Conservation (phyloP, 2,888 invertebrate species). For the Pomacea canaliculata region DNA sequence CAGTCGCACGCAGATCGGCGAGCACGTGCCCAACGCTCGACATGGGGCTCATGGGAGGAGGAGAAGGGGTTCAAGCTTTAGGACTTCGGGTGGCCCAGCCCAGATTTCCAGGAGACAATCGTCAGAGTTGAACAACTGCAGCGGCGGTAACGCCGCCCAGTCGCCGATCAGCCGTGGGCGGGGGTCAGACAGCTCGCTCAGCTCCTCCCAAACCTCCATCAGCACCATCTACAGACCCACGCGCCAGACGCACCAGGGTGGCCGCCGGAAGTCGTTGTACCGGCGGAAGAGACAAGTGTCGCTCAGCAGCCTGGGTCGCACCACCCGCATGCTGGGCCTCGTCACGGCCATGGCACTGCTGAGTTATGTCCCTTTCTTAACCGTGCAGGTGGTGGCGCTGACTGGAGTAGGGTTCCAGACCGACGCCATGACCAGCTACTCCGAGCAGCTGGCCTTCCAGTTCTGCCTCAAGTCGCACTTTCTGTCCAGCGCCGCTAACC, state of each 20-base stretch:
- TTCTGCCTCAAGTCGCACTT: conserved; percentile 54
- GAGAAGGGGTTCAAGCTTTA: background rate
- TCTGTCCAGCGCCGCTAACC: conserved; percentile 39
- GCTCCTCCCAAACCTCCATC: conserved; percentile 19
- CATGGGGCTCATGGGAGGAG: too few relatives aligned
- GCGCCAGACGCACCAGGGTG: background rate
- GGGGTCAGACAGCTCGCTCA: background rate
- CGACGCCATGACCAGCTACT: conserved; percentile 31
- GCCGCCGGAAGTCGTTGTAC: background rate
- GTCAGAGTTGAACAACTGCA: background rate
- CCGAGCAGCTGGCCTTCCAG: conserved; percentile 44
- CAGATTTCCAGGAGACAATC: background rate
- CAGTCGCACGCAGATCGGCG: conserved; percentile 43
- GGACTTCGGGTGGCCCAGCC: background rate
- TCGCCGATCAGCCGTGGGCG: conserved; percentile 14
- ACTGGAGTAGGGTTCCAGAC: conserved; percentile 44
- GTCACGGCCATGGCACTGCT: conserved; percentile 49
- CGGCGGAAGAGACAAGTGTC: background rate
- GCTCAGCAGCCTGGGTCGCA: conserved; percentile 34
- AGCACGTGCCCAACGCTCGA: conserved; percentile 35
- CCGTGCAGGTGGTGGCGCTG: conserved; percentile 46
- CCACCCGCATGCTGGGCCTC: conserved; percentile 50
- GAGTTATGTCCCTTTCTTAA: conserved; percentile 54
- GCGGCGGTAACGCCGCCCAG: background rate
- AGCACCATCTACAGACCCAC: conserved; percentile 4